A percentile compares a stretch with the other conserved stretches of the same genome.
Conservation (phyloP, 2,113 vertebrate species). For the Crypturellus undulatus region DNA sequence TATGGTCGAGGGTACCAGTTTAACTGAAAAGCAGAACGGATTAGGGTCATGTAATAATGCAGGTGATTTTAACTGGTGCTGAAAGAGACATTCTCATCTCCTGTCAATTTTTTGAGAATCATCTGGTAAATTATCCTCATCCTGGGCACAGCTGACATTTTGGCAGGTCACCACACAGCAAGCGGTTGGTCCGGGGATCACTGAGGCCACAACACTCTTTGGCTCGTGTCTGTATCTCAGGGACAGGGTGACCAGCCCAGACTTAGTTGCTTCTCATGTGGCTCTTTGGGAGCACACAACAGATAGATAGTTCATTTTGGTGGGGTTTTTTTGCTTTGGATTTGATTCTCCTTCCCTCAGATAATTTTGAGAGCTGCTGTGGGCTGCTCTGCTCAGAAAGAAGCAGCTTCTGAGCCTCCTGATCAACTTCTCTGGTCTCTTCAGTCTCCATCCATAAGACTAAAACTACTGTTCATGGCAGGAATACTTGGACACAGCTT, state of each 20-base stretch:
- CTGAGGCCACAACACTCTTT: accelerated
- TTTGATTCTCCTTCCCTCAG: not conserved
- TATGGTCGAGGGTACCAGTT: not conserved
- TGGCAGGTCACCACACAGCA: not conserved
- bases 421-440: not conserved
- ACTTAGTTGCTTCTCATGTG: accelerated
- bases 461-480: not conserved
- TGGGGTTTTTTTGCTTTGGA: not conserved
- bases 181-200: not conserved
- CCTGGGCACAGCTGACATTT: not conserved
- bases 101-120: not conserved
- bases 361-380: not conserved
- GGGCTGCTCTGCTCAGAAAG: not conserved
- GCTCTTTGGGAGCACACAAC: not conserved
- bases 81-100: not conserved
- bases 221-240: not conserved
- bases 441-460: not conserved
- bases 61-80: not conserved
- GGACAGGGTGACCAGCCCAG: accelerated
- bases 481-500: not conserved
- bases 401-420: not conserved
- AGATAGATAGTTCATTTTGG: not conserved
- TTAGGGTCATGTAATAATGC: not conserved
- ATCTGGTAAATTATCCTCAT: not conserved
- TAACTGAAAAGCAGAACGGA: not conserved